Conservation (phyloP, 2,888 invertebrate genomes). For the Acholoe squamosa region DNA sequence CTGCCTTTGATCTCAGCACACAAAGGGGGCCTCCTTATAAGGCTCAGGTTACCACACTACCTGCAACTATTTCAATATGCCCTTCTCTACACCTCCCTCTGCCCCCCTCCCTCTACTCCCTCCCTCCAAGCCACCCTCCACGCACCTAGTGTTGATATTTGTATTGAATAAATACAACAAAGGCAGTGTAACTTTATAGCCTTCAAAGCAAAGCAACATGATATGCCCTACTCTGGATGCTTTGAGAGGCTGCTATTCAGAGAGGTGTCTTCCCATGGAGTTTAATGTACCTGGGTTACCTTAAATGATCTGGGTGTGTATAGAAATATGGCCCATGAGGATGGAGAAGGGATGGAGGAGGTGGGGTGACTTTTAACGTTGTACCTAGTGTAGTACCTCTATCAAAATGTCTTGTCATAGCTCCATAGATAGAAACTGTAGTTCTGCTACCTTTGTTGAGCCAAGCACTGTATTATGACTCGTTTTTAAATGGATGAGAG, state of each 20-base stretch:
- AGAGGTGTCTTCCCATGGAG: not conserved
- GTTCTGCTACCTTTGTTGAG: too few relatives aligned
- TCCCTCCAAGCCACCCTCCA: not conserved
- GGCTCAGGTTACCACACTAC: conserved; percentile 47
- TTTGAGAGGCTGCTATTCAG: conserved; percentile 11
- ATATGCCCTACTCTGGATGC: not conserved
- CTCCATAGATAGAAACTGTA: too few relatives aligned
- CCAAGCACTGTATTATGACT: too few relatives aligned
- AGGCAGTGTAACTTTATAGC: not conserved
- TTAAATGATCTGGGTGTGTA: not conserved
- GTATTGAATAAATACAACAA: conserved; percentile 41
- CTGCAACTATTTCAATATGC: conserved; percentile 56
- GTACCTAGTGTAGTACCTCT: not conserved
- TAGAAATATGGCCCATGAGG: not conserved
- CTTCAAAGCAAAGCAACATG: not conserved
- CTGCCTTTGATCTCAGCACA: conserved; percentile 25
- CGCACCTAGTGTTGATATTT: conserved; percentile 22
- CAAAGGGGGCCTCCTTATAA: not conserved
- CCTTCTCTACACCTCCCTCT: not conserved
- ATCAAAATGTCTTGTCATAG: not conserved
- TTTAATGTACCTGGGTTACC: conserved; percentile 23
- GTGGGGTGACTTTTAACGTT: conserved; percentile 19
- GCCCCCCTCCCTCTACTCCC: not conserved
- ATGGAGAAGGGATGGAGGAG: not conserved
- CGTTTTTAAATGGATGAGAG: too few relatives aligned